Conservation (phyloP, 2,888 invertebrate genomes). For the Nemurella pictetii region DNA sequence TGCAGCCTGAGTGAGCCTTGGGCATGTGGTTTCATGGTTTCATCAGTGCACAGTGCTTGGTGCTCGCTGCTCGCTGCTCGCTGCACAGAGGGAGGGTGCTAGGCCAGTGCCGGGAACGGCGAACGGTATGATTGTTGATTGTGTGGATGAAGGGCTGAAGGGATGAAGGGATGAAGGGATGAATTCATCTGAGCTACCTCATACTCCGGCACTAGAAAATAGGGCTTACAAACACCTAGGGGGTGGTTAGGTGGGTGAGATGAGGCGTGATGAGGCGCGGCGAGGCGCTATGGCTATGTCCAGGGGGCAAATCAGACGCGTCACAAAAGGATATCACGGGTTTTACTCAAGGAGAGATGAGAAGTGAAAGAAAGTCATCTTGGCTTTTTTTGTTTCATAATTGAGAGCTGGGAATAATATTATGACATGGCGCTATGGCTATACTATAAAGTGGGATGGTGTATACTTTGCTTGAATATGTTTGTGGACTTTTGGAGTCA, state of each 20-base stretch:
- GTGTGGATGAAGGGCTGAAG: constrained; percentile 23
- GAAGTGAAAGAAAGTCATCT: neutral
- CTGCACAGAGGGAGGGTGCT: neutral
- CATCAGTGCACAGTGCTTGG: neutral
- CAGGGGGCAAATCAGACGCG: neutral
- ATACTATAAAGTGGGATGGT: too few relatives aligned
- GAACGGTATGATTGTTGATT: constrained; percentile 23
- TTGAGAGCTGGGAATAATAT: neutral
- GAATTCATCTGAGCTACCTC: constrained; percentile 9
- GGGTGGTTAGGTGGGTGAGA: neutral
- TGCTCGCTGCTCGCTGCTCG: neutral
- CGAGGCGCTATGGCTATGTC: neutral
- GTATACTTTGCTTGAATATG: too few relatives aligned
- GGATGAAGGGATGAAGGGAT: constrained; percentile 4
- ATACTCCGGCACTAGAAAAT: neutral
- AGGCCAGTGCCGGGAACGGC: neutral
- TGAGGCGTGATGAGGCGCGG: neutral
- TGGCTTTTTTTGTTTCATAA: neutral
- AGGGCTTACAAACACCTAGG: constrained; percentile 27
- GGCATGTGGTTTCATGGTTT: constrained; percentile 9
- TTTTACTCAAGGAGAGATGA: neutral
- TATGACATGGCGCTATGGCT: neutral
- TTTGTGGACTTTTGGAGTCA: too few relatives aligned
- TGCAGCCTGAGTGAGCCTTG: neutral
- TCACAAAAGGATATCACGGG: neutral